Evolutionary conservation across 2,888 invertebrate genomes (phyloP), one percentile per base, ranked within the genome.

Genomic region (Cheiracanthium punctorium): DNA sequence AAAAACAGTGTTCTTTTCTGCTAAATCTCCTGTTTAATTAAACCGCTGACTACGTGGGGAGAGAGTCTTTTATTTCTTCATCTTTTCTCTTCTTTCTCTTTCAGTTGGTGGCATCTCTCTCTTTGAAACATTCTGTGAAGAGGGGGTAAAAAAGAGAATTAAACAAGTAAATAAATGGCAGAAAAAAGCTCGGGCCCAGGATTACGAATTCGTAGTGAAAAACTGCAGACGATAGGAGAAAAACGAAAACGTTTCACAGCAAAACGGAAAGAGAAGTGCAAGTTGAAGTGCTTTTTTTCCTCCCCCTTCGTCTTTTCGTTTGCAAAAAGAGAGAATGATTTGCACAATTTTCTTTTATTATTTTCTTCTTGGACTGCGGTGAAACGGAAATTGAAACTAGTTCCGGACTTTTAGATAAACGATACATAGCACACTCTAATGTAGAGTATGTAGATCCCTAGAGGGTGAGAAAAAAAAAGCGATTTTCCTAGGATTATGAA

Each of bases 321-420:
- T 58, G 70, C 24, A 76, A 82, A 70, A 71, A 43, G 70, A 43
- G 75, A 65, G 81, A 82, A 82, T 82, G 77, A 84, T 84, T 84
- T 84, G 77, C 73, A 72, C 69, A 79, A 77, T 69, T 79, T 84
- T 82, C 64, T 77, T 75, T 77, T 70, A 65, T 65, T 82, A 82
- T 75, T 70, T 82, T 77, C 77, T 67, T 20, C 33, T 58, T 73
- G 29, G 73, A 69, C 37, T 80, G 43, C 41, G 79, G 67, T 43
- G 74, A 80, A 80, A 74, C 85, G 85, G 85, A 85, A 85, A 85
- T 85, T 85, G 80, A 85, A 85, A 80, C 80, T 64, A 80, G 70
- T 85, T 85, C 85, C 75, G 85, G 85, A 64, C 52, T 74, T 52
- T 12, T 4, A 32, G 73, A 48, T 79, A 74, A 74, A 24, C 28